Evolutionary conservation across 2,797 vertebrate species (phyloP).

Genomic region (Poecilia wingei): DNA sequence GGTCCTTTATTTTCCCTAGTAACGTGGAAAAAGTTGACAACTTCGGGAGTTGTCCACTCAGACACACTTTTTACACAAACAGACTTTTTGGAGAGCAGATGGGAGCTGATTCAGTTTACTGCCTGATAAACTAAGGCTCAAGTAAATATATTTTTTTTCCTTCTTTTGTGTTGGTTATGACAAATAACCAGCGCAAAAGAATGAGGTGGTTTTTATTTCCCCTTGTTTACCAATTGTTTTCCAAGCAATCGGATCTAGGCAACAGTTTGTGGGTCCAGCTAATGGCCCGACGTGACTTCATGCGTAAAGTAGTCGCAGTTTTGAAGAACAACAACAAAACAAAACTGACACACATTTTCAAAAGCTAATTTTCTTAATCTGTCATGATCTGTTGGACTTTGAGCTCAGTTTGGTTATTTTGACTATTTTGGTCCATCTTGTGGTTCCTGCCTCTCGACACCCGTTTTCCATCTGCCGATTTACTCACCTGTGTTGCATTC

Average conservation of each 20-base stretch:
- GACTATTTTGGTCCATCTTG: neutral
- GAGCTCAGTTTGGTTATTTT: neutral
- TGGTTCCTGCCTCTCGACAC: neutral
- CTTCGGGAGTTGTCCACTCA: constrained; percentile 66
- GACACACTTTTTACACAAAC: constrained; percentile 55
- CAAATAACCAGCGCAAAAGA: neutral
- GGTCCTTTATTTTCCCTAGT: constrained; percentile 61
- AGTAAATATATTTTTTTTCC: neutral
- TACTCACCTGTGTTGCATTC: neutral
- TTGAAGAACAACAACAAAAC: neutral
- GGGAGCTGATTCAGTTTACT: neutral
- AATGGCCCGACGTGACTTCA: neutral
- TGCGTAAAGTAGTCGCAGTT: neutral
- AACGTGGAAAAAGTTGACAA: constrained; percentile 50
- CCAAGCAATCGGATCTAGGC: neutral
- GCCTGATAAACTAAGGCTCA: neutral
- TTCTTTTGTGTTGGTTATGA: neutral
- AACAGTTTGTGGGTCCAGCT: neutral
- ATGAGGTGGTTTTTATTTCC: neutral
- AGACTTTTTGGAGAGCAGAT: neutral
- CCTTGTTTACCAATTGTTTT: neutral
- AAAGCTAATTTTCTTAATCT: neutral
- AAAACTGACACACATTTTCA: neutral
- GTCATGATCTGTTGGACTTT: neutral
- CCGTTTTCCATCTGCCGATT: neutral